These are phyloP conservation scores for Vollenhovia emeryi DNA, from an alignment of 1,140 invertebrate genomes.

Conservation along the genomic window DNA sequence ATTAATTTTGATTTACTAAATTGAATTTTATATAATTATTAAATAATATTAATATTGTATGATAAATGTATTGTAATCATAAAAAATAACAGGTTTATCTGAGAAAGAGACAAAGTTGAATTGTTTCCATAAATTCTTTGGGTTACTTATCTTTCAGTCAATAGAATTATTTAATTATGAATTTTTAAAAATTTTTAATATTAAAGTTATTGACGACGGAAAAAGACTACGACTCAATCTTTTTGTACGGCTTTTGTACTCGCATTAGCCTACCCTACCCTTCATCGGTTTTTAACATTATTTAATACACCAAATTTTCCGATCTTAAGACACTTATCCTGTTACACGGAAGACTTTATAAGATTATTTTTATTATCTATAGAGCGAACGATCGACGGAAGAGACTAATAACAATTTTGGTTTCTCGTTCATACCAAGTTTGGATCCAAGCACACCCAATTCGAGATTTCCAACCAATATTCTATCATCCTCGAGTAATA, in stretches of 20 bases:
- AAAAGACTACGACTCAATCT: too few relatives aligned
- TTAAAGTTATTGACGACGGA: too few relatives aligned
- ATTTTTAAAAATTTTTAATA: too few relatives aligned
- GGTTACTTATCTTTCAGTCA: neutral
- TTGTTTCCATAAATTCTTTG: neutral
- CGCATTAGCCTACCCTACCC: too few relatives aligned
- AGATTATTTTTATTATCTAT: neutral
- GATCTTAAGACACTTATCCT: neutral
- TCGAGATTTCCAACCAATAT: neutral
- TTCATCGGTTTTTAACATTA: too few relatives aligned
- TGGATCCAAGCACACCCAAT: neutral
- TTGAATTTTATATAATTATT: neutral
- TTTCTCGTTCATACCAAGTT: neutral
- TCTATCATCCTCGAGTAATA: neutral
- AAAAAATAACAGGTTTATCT: neutral
- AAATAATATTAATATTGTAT: neutral
- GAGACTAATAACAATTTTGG: neutral
- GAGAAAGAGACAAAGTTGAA: neutral
- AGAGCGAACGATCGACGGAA: neutral
- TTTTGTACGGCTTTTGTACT: too few relatives aligned
- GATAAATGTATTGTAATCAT: neutral
- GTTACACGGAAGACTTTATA: neutral
- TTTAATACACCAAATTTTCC: neutral
- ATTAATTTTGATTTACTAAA: too few relatives aligned
- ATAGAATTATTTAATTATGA: too few relatives aligned